Percentiles rank a stretch among this genome's conserved stretches.
phyloP scores from a whole-genome alignment of 2,888 invertebrate genomes.

The Plemyria rubiginata region DNA sequence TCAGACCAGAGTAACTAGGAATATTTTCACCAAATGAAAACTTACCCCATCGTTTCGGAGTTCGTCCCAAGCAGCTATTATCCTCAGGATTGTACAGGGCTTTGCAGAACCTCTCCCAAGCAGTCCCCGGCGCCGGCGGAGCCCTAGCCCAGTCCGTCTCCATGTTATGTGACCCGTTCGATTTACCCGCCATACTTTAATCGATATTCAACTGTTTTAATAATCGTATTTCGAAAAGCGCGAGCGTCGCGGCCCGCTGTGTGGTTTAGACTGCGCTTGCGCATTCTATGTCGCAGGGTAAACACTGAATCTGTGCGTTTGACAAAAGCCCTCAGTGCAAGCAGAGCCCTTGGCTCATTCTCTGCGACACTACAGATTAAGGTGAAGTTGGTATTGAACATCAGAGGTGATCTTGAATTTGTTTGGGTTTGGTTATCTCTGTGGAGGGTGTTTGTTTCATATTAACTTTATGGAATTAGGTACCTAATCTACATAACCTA shows the following conservation, averaged over 20 bases:
- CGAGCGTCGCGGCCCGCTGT: conserved; percentile 35
- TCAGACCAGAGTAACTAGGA: not conserved
- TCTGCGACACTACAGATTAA: not conserved
- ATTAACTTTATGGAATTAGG: too few relatives aligned
- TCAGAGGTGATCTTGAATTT: conserved; percentile 7
- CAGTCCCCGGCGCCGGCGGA: conserved; percentile 60
- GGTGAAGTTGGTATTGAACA: not conserved
- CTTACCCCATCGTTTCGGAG: conserved; percentile 79
- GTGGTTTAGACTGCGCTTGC: conserved; percentile 54
- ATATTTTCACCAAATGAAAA: conserved; percentile 23
- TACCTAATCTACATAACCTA: too few relatives aligned
- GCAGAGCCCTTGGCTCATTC: conserved; percentile 4
- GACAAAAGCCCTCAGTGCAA: conserved; percentile 29
- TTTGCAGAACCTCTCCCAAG: conserved; percentile 56
- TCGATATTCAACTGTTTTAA: conserved; percentile 8
- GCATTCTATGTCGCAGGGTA: conserved; percentile 45
- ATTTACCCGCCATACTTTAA: conserved; percentile 60
- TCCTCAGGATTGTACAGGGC: conserved; percentile 71
- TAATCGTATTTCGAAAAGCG: not conserved
- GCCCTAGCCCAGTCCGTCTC: conserved; percentile 71
- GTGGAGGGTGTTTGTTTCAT: not conserved
- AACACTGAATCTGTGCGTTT: conserved; percentile 26
- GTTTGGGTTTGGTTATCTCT: conserved; percentile 1
- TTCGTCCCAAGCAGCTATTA: conserved; percentile 72
- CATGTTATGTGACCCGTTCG: conserved; percentile 56